These are phyloP conservation scores for Pollenia angustigena DNA, from an alignment of 2,888 invertebrate species.

Conservation along the genomic window DNA sequence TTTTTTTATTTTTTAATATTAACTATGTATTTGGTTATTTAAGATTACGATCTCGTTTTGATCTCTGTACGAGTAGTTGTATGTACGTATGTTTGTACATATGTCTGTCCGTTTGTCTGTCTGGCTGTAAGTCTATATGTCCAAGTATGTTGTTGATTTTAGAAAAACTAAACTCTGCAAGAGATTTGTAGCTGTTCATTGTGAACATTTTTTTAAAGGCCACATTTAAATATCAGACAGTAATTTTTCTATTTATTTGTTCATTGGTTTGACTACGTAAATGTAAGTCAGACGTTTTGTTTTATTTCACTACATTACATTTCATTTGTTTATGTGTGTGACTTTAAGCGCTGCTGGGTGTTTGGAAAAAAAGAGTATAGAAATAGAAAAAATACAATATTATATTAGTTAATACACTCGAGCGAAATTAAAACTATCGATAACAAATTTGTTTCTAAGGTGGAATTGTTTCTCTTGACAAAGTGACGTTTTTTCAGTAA, in stretches of 20 bases:
- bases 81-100: neutral
- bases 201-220: constrained; percentile 65
- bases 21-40: constrained; percentile 47
- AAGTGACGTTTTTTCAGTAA: too few relatives aligned
- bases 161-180: constrained; percentile 63
- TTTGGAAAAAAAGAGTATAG: neutral
- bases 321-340: constrained; percentile 37
- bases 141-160: constrained; percentile 56
- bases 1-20: constrained; percentile 38
- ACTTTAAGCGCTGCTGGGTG: constrained; percentile 59
- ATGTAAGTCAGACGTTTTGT: constrained; percentile 24
- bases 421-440: constrained; percentile 17
- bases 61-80: constrained; percentile 22
- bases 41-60: constrained; percentile 58
- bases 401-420: constrained; percentile 25
- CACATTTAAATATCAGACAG: constrained; percentile 71
- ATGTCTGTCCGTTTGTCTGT: neutral
- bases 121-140: neutral
- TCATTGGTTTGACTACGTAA: constrained; percentile 44
- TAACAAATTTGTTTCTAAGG: neutral
- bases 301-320: constrained; percentile 36
- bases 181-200: constrained; percentile 63
- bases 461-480: too few relatives aligned
- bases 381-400: neutral
- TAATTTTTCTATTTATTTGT: constrained; percentile 68